phyloP scores from a whole-genome alignment of 92 coral and sea anemone genomes.

The Phenganax stokvisi region DNA sequence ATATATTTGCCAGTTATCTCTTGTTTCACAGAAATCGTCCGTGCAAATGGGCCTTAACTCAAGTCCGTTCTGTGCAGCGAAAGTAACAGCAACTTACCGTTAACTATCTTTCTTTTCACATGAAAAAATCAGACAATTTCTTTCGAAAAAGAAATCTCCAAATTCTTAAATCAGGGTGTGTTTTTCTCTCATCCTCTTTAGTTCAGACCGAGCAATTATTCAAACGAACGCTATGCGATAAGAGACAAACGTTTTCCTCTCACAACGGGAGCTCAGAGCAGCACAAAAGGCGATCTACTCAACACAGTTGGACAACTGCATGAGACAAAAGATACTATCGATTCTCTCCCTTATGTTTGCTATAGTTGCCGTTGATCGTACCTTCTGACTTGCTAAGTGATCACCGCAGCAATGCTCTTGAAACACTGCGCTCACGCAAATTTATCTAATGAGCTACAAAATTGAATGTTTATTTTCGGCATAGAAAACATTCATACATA shows the following conservation, averaged over 20 bases:
- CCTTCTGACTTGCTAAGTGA: slow-evolving; percentile 9
- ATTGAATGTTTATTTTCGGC: slow-evolving; percentile 19
- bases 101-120: too few species aligned
- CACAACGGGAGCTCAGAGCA: not conserved
- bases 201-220: not conserved
- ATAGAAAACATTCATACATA: not conserved
- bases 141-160: too few species aligned
- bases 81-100: too few species aligned
- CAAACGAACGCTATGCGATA: not conserved
- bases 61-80: too few species aligned
- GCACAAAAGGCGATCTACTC: slow-evolving; percentile 1
- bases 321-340: not conserved
- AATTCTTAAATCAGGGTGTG: too few species aligned
- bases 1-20: too few species aligned
- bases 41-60: too few species aligned
- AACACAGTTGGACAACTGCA: not conserved
- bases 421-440: not conserved
- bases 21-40: too few species aligned
- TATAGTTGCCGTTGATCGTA: not conserved
- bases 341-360: not conserved
- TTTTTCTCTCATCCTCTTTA: too few species aligned
- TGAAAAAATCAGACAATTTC: too few species aligned
- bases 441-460: slow-evolving; percentile 28
- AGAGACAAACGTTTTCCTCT: not conserved
- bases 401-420: slow-evolving; percentile 9